Evolutionary conservation across 53 echinoderm and acorn worm species (phyloP).

Genomic region (Luidia sarsii): DNA sequence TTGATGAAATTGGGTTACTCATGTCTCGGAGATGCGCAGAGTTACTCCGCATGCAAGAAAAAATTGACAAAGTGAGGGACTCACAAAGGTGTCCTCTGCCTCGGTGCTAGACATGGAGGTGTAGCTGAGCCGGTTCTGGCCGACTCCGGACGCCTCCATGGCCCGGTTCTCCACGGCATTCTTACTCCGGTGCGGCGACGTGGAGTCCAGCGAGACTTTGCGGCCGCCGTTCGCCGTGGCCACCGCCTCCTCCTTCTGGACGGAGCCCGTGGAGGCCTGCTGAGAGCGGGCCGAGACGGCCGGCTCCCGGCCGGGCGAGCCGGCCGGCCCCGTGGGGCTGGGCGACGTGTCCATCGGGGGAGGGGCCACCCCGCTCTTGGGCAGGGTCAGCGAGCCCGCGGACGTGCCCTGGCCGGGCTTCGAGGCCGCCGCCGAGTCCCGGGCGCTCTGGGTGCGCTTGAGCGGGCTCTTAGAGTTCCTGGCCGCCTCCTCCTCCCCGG

Average conservation of each 20-base stretch:
- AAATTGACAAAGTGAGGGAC: constrained; percentile 32
- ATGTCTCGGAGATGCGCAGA: too few species aligned
- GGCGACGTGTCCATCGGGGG: constrained; percentile 42
- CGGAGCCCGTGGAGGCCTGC: constrained; percentile 87
- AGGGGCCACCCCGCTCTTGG: constrained; percentile 41
- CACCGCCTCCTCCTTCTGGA: constrained; percentile 76
- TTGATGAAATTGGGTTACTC: too few species aligned
- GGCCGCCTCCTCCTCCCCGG: constrained; percentile 53
- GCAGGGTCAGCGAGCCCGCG: constrained; percentile 38
- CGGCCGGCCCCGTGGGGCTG: constrained; percentile 21
- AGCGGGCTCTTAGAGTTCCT: constrained; percentile 87
- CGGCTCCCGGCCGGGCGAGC: constrained; percentile 23
- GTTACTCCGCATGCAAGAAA: too few species aligned
- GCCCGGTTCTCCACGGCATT: constrained; percentile 48
- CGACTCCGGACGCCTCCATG: constrained; percentile 56
- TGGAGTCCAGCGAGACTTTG: constrained; percentile 62
- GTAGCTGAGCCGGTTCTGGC: constrained; percentile 82
- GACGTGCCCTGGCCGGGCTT: constrained; percentile 31
- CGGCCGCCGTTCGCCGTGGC: constrained; percentile 49
- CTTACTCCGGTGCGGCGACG: constrained; percentile 57
- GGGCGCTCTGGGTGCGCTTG: constrained; percentile 93
- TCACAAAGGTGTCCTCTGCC: constrained; percentile 92
- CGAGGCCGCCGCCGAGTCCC: constrained; percentile 49
- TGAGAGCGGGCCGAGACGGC: constrained; percentile 72
- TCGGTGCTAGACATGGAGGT: constrained; percentile 94